Evolutionary conservation across 2,113 vertebrate species (phyloP), one percentile per base, ranked within the genome.

Genomic region (Pluvialis apricaria): DNA sequence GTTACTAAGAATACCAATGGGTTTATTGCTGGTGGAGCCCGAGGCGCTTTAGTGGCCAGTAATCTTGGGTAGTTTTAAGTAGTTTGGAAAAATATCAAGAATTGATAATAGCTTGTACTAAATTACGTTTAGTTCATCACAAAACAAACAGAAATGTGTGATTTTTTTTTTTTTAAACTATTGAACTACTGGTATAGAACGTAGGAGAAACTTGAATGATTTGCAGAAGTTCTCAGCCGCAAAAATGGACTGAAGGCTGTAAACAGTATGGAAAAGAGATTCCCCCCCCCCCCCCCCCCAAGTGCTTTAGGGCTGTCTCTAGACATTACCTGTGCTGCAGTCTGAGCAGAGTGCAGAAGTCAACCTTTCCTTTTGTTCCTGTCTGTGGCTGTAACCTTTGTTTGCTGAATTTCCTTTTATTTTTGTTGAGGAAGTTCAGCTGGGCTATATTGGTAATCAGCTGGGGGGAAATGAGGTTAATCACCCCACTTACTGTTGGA

Each of bases 401-500:
- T 78, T 91, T 87, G 52, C 62, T 82, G 92, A 88, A 65, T 87
- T 95, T 85, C 57, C 68, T 61, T 90, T 82, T 82, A 13, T 76
- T 96, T 94, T 76, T 91, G 42, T 68, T 45, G 62, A 92, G 82
- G 96, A 93, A 89, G 82, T 85, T 93, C 52, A 58, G 26, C 92
- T 69, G 58, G 73, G 36, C 58, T 94, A 1, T 85, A 21, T 11
- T 61, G 73, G 62, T 89, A 79, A 85, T 76, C 65, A 60, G 72
- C 40, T 0, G 1, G 60, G 44, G 64, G 51, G 29, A n/a, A 70
- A 52, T 76, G 87, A 93, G 93, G 92, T 93, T 96, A 94, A 86
- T 96, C 85, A 85, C 54, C 66, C 91, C 78, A 79, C 72, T 64
- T 76, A 36, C 31, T 58, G 54, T 28, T 82, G 66, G 57, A 65